Conservation (phyloP, 2,888 invertebrate genomes). For the Macrosoma leucophasiata region DNA sequence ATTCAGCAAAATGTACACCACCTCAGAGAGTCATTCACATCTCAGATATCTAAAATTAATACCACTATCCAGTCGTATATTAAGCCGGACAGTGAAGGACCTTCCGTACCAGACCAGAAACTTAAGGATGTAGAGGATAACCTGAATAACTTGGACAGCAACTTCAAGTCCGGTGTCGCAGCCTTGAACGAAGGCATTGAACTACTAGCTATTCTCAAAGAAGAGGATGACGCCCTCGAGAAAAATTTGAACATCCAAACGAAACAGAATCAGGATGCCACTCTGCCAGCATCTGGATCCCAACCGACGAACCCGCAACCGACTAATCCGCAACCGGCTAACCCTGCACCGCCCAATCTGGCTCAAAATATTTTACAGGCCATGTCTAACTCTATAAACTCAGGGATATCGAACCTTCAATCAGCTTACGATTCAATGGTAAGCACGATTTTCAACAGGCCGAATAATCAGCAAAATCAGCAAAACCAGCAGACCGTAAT, state of each 20-base stretch:
- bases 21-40: conserved; percentile 41
- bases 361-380: conserved; percentile 18
- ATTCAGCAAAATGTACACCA: conserved; percentile 44
- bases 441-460: conserved; percentile 15
- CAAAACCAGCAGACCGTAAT: conserved; percentile 13
- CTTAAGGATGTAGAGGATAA: conserved; percentile 30
- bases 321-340: conserved; percentile 6
- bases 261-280: conserved; percentile 17
- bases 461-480: conserved; percentile 19
- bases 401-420: no score
- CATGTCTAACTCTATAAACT: no score
- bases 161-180: conserved; percentile 45
- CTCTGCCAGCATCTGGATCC: conserved; percentile 10
- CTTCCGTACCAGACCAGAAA: conserved; percentile 22
- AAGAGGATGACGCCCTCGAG: conserved; percentile 32
- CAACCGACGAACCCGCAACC: conserved; percentile 9
- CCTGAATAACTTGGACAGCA: conserved; percentile 37
- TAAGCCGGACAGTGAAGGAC: conserved; percentile 27
- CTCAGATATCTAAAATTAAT: conserved; percentile 48
- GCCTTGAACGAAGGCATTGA: conserved; percentile 45
- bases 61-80: conserved; percentile 40
- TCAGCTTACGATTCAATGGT: no score
- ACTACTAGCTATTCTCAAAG: conserved; percentile 38
- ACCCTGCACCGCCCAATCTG: conserved; percentile 9
- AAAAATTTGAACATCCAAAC: conserved; percentile 8